These are phyloP conservation scores for Adoxophyes honmai DNA, from an alignment of 1,140 invertebrate species.

Conservation along the genomic window DNA sequence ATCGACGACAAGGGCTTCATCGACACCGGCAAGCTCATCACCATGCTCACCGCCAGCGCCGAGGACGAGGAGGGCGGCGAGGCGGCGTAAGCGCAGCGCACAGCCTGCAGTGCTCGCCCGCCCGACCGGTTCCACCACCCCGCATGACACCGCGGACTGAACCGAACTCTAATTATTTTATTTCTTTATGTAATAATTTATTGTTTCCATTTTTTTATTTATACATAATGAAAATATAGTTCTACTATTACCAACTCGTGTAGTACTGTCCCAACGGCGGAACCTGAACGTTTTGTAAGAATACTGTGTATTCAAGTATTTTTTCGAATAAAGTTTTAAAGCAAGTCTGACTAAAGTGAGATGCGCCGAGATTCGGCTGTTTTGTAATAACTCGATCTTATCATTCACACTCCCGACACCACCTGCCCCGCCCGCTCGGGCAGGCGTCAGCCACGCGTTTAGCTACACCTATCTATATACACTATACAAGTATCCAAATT, in stretches of 20 bases:
- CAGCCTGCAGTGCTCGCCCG: slow-evolving; percentile 3
- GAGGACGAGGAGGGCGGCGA: slow-evolving; percentile 85
- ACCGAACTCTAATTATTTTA: slow-evolving; percentile 65
- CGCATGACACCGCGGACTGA: slow-evolving; percentile 42
- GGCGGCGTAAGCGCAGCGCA: slow-evolving; percentile 74
- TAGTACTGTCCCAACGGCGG: slow-evolving; percentile 50
- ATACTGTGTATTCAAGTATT: slow-evolving; percentile 63
- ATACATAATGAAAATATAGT: slow-evolving; percentile 77
- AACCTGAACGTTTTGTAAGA: slow-evolving; percentile 33
- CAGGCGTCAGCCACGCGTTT: too few relatives aligned
- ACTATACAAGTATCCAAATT: too few relatives aligned
- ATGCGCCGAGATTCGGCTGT: slow-evolving; percentile 32
- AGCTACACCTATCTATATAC: too few relatives aligned
- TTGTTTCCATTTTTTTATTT: slow-evolving; percentile 76
- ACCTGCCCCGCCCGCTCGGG: too few relatives aligned
- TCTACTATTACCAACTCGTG: slow-evolving; percentile 64
- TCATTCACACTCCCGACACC: slow-evolving; percentile 41
- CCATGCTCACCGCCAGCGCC: slow-evolving; percentile 89
- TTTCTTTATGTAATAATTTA: slow-evolving; percentile 67
- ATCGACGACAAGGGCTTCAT: slow-evolving; percentile 96
- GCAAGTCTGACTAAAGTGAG: slow-evolving; percentile 61
- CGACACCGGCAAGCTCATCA: slow-evolving; percentile 92
- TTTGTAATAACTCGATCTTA: slow-evolving; percentile 42
- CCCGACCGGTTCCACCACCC: slow-evolving; percentile 18
- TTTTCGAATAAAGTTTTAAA: slow-evolving; percentile 58